Percentiles rank a stretch among this genome's conserved stretches.
phyloP scores from a whole-genome alignment of 2,797 vertebrate species.

The Acropternis orthonyx region DNA sequence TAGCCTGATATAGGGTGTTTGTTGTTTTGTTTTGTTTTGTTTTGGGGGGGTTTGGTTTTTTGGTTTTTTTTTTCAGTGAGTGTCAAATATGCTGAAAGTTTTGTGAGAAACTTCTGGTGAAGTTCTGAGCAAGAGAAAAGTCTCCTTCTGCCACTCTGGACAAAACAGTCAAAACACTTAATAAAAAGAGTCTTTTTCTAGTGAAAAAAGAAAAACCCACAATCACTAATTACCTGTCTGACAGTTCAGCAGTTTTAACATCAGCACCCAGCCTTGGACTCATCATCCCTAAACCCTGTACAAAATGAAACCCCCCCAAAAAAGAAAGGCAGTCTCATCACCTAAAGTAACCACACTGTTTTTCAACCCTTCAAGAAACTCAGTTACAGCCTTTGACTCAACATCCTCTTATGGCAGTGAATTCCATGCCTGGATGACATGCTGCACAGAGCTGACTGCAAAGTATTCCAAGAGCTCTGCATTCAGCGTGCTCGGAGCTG shows the following conservation, averaged over 20 bases:
- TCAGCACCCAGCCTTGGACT: background rate
- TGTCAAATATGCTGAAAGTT: background rate
- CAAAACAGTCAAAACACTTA: background rate
- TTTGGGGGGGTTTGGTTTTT: background rate
- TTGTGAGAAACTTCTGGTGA: background rate
- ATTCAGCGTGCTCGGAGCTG: background rate
- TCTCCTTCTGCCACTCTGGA: background rate
- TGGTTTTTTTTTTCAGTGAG: background rate
- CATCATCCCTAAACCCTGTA: background rate
- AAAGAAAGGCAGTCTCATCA: background rate
- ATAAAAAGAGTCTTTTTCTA: background rate
- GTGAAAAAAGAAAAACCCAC: background rate
- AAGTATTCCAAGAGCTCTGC: background rate
- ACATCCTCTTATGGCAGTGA: slow-evolving; percentile 26
- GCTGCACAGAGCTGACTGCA: background rate
- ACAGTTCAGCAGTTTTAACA: background rate
- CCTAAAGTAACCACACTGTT: background rate
- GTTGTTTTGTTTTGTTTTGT: background rate
- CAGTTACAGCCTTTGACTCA: background rate
- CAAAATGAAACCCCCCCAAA: fast-evolving
- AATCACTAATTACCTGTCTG: background rate
- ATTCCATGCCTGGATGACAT: background rate
- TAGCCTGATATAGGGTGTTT: background rate
- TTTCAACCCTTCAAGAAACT: background rate
- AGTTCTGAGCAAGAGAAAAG: background rate